These are phyloP conservation scores for Trachops cirrhosus DNA, from an alignment of 2,797 vertebrate genomes.

Conservation along the genomic window DNA sequence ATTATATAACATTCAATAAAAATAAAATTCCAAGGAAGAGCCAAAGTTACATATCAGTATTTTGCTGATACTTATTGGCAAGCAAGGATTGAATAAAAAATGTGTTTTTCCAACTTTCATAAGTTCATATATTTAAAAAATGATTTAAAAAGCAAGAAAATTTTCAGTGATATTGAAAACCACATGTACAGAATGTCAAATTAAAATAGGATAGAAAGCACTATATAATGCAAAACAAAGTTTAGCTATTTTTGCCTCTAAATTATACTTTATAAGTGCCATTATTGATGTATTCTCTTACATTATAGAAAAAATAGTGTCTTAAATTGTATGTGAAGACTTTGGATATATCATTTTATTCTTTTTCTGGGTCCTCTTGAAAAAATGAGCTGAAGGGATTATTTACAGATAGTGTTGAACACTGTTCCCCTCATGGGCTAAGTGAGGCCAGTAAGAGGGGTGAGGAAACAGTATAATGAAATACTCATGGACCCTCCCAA, in stretches of 20 bases:
- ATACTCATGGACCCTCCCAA: not conserved
- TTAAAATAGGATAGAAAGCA: not conserved
- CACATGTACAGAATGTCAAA: not conserved
- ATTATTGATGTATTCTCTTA: not conserved
- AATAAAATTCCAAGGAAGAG: not conserved
- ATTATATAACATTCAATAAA: slow-evolving; percentile 2
- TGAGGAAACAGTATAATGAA: not conserved
- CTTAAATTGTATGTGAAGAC: not conserved
- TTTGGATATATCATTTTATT: not conserved
- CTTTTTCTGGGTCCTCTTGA: not conserved
- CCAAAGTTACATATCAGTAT: not conserved
- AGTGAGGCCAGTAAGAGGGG: not conserved
- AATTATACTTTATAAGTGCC: not conserved
- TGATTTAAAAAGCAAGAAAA: not conserved
- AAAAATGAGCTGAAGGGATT: not conserved
- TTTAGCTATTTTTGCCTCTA: not conserved
- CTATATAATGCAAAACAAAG: not conserved
- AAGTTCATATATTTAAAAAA: not conserved
- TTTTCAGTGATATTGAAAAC: not conserved
- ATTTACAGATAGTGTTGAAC: not conserved
- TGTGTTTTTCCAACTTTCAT: not conserved
- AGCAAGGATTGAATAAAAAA: not conserved
- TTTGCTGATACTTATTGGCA: not conserved
- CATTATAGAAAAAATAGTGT: not conserved
- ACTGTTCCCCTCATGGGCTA: not conserved